Conservation (phyloP, 1,140 invertebrate species). For the Homalodisca vitripennis region DNA sequence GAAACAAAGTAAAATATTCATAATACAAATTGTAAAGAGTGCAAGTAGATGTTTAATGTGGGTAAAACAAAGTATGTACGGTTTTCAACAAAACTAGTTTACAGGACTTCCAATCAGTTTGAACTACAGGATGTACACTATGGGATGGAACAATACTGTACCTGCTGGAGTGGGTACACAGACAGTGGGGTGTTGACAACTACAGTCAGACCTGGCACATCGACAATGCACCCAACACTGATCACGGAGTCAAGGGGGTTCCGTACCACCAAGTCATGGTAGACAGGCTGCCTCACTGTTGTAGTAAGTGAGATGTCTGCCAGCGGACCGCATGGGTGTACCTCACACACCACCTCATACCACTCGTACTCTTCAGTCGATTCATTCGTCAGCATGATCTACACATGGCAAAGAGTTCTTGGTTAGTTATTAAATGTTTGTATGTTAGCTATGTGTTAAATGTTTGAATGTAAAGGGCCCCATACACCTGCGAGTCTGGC, state of each 20-base stretch:
- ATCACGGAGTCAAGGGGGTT: slow-evolving; percentile 1
- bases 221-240: background rate
- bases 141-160: too few species aligned
- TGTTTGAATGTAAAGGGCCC: background rate
- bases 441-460: background rate
- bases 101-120: too few species aligned
- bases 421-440: background rate
- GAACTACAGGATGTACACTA: too few species aligned
- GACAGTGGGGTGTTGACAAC: background rate
- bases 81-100: too few species aligned
- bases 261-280: background rate
- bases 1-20: too few species aligned
- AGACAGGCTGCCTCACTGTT: background rate
- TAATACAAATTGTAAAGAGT: too few species aligned
- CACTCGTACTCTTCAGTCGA: background rate
- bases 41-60: too few species aligned
- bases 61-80: too few species aligned
- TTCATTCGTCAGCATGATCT: background rate
- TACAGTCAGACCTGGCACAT: background rate
- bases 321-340: background rate
- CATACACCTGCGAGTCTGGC: background rate
- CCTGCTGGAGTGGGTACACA: background rate
- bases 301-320: background rate
- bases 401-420: background rate
- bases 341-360: slow-evolving; percentile 4